Conservation (phyloP, 2,113 vertebrate species). For the Heterotilapia buettikoferi region DNA sequence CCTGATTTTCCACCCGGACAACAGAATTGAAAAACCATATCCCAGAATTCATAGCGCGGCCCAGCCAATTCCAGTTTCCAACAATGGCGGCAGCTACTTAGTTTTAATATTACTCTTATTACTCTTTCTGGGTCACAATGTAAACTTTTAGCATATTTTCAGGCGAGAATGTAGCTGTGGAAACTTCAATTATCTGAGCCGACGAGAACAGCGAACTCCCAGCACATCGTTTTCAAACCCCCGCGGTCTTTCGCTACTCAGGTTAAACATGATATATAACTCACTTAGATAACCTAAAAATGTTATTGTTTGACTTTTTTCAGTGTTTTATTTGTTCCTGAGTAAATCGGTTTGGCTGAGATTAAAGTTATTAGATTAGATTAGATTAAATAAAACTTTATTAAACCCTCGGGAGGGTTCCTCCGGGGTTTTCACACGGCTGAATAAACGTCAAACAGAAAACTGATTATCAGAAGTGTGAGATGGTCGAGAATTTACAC, state of each 20-base stretch:
- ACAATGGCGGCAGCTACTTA: neutral
- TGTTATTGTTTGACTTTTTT: too few relatives aligned
- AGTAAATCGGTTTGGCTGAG: neutral
- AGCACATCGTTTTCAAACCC: neutral
- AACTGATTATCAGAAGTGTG: too few relatives aligned
- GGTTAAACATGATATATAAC: too few relatives aligned
- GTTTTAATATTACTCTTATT: too few relatives aligned
- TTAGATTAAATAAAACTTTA: neutral
- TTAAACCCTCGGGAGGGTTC: neutral
- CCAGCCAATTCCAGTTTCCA: neutral
- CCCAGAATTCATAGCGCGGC: neutral
- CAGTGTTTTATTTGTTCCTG: too few relatives aligned
- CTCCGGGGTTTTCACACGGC: neutral
- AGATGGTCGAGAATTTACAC: too few relatives aligned
- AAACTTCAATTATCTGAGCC: neutral
- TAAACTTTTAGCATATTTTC: neutral
- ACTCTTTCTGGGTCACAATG: neutral
- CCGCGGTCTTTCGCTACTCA: too few relatives aligned
- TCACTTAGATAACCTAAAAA: too few relatives aligned
- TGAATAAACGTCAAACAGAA: too few relatives aligned
- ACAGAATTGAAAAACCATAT: neutral
- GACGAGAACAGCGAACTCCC: neutral
- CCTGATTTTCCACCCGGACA: neutral
- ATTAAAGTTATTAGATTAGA: neutral
- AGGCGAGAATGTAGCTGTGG: neutral